Evolutionary conservation across 2,797 vertebrate species (phyloP), one percentile per base, ranked within the genome.

Genomic region (Huso huso): DNA sequence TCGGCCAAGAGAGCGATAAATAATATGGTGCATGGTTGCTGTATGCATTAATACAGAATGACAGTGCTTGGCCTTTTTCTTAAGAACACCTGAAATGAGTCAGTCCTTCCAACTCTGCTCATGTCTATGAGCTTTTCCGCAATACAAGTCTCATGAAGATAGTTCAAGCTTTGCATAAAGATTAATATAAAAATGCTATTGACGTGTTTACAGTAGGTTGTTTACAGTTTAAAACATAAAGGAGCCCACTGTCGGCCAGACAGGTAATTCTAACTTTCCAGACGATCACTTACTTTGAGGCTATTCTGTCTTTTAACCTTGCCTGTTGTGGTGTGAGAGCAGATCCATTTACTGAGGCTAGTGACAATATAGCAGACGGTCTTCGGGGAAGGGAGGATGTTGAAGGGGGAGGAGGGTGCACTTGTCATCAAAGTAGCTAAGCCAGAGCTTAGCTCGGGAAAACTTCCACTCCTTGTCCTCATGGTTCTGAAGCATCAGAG

Each of bases 401-500:
- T 99, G 74, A 99, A 94, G 55, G 96, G 1, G 96, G 95, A 23
- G 96, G 96, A 99, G 78, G 0, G 96, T 98, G 57, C 95, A 97
- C 75, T 98, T 99, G 81, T 98, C 96, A 78, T 99, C 94, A 1
- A 99, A 99, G 86, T 98, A 99, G 86, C 97, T 99, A 10, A 99
- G 92, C 97, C 97, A 99, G 52, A 99, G 84, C 77, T 99, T 99
- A 63, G 97, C 95, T 67, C 96, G 87, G 59, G 97, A 95, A 84
- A 99, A 99, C 78, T 99, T 99, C 96, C 96, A 99, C 80, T 99
- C 96, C 77, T 97, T 95, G 76, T 99, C 96, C 81, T 99, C 96
- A 10, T 99, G 96, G 83, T 98, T 97, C 96, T 99, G 7, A 70
- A 78, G 63, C 57, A 78, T n/a, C 57, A 75, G 66, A 66, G 63